A percentile compares a stretch with the other conserved stretches of the same genome.
Conservation (phyloP, 2,113 vertebrate genomes). For the Scartelaos histophorus region DNA sequence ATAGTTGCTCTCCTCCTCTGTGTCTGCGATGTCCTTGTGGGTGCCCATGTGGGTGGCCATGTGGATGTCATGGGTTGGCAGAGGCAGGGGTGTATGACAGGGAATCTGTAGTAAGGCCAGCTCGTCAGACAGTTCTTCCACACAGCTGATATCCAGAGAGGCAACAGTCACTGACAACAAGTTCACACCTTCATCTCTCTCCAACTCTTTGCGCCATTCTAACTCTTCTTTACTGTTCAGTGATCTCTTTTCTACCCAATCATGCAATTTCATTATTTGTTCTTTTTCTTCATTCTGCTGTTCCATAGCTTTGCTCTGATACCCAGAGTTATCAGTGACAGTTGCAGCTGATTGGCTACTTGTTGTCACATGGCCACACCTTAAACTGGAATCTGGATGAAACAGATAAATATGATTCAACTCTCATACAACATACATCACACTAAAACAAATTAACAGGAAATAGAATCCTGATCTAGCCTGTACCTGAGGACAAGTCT, state of each 20-base stretch:
- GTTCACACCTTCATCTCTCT: slow-evolving; percentile 41
- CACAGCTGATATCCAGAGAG: background rate
- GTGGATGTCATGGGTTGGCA: background rate
- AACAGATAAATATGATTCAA: background rate
- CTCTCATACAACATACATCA: background rate
- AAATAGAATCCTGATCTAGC: background rate
- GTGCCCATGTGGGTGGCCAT: background rate
- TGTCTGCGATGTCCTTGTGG: background rate
- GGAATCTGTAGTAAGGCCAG: background rate
- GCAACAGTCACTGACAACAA: slow-evolving; percentile 60
- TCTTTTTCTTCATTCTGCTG: slow-evolving; percentile 2
- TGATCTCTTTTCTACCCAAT: background rate
- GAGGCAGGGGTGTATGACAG: background rate
- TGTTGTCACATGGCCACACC: background rate
- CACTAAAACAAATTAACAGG: background rate
- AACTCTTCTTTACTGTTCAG: background rate
- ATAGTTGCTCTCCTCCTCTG: background rate
- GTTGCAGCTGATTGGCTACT: background rate
- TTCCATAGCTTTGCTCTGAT: background rate
- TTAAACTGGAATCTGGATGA: background rate
- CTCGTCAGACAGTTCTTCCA: background rate
- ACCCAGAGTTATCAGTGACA: background rate
- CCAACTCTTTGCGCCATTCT: background rate
- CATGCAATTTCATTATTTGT: background rate
- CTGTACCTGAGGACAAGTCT: slow-evolving; percentile 9